A percentile compares a stretch with the other conserved stretches of the same genome.
Conservation (phyloP, 2,797 vertebrate species). For the Sphaeramia orbicularis region DNA sequence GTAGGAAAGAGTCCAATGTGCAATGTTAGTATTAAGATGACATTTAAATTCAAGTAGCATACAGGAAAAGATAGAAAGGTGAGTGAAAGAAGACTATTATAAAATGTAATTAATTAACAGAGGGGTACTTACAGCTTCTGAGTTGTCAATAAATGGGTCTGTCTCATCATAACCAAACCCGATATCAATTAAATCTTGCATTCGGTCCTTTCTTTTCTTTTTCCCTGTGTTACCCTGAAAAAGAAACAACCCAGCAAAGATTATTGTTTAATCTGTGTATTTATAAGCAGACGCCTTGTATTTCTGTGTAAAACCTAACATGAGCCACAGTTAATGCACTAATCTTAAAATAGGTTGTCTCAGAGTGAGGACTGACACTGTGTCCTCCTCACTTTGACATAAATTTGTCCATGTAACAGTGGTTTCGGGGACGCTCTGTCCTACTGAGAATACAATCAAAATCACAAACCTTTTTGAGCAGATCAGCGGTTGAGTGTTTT, state of each 20-base stretch:
- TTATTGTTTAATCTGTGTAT: slow-evolving; percentile 4
- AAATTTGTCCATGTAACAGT: background rate
- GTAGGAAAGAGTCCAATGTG: slow-evolving; percentile 4
- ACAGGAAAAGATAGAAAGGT: background rate
- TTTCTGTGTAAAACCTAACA: background rate
- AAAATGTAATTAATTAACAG: slow-evolving; percentile 9
- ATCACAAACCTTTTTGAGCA: too few relatives aligned
- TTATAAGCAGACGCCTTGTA: background rate
- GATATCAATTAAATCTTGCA: slow-evolving; percentile 97
- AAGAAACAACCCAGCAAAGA: slow-evolving; percentile 5
- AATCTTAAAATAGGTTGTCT: slow-evolving; percentile 4
- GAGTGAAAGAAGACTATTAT: background rate
- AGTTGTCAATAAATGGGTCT: slow-evolving; percentile 98
- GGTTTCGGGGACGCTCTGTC: background rate
- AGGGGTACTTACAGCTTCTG: slow-evolving; percentile 93
- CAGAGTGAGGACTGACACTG: background rate
- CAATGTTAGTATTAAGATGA: slow-evolving; percentile 6
- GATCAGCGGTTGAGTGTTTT: too few relatives aligned
- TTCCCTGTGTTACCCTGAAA: slow-evolving; percentile 79
- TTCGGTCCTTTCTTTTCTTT: slow-evolving; percentile 92
- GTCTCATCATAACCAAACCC: slow-evolving; percentile 98
- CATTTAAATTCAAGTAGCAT: slow-evolving; percentile 18
- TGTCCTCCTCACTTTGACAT: background rate
- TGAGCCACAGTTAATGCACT: background rate
- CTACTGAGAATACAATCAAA: slow-evolving; percentile 1